Percentiles rank a stretch among this genome's conserved stretches.
phyloP scores from a whole-genome alignment of 2,797 vertebrate genomes.

The Philypnodon macrostomus region DNA sequence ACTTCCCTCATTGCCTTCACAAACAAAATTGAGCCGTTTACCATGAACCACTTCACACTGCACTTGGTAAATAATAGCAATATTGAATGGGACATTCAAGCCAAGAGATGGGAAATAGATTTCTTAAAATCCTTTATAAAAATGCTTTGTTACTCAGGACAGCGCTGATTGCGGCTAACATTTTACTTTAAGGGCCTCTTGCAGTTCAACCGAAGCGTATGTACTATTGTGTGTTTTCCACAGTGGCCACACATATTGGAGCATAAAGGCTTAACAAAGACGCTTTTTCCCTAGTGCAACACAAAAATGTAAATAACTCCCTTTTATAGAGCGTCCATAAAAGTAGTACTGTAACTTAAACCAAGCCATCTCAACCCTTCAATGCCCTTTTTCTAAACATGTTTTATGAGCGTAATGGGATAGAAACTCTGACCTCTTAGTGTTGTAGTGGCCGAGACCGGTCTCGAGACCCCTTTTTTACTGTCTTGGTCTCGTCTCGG shows the following conservation, averaged over 20 bases:
- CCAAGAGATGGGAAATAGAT: slow-evolving; percentile 46
- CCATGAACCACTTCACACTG: slow-evolving; percentile 45
- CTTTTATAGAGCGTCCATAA: no score
- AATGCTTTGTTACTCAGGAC: slow-evolving; percentile 23
- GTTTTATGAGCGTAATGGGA: slow-evolving; percentile 12
- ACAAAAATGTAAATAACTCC: no score
- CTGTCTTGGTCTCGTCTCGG: no score
- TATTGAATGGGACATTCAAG: slow-evolving; percentile 58
- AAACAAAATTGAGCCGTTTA: slow-evolving; percentile 48
- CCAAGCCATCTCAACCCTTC: slow-evolving; percentile 1
- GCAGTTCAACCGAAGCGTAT: slow-evolving; percentile 3
- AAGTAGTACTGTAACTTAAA: not conserved
- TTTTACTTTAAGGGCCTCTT: slow-evolving; percentile 23
- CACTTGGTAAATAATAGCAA: slow-evolving; percentile 67
- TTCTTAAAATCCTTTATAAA: slow-evolving; percentile 39
- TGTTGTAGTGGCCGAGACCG: slow-evolving; percentile 9
- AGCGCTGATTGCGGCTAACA: slow-evolving; percentile 25
- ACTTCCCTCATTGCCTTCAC: no score
- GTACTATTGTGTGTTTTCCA: slow-evolving; percentile 17
- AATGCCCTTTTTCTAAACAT: not conserved
- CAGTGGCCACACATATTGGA: not conserved
- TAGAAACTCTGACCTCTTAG: slow-evolving; percentile 8
- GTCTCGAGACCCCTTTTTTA: no score
- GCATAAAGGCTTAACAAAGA: slow-evolving; percentile 11
- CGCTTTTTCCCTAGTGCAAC: not conserved